Evolutionary conservation across 2,888 invertebrate genomes (phyloP).

Genomic region (Periphyllus acericola): DNA sequence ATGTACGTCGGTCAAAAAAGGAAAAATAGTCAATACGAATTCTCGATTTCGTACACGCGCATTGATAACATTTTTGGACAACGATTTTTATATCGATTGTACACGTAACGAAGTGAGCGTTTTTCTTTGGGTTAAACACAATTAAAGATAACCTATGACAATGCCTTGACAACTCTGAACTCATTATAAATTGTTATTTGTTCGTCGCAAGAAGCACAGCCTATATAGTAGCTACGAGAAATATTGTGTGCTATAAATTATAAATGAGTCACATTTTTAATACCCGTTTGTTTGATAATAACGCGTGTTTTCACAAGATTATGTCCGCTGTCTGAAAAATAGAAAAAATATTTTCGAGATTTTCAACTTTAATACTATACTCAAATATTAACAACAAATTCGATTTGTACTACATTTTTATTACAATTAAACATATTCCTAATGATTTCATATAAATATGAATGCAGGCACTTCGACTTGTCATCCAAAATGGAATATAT

Average conservation of each 20-base stretch:
- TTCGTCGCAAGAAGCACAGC: neutral
- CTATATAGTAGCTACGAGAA: neutral
- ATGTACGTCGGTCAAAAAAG: neutral
- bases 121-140: neutral
- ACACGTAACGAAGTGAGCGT: neutral
- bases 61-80: neutral
- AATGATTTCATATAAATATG: no score
- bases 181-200: neutral
- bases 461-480: no score
- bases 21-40: neutral
- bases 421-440: no score
- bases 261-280: neutral
- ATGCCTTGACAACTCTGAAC: neutral
- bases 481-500: no score
- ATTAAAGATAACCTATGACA: neutral
- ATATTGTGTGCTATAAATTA: neutral
- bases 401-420: no score
- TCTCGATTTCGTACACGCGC: neutral
- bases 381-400: no score
- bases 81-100: neutral
- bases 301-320: neutral
- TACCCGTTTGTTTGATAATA: neutral
- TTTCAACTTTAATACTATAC: no score
- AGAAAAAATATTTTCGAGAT: no score
- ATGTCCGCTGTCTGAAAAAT: no score